Base-by-base conservation (phyloP, 2,113 vertebrate genomes). In the Fregata magnificens region DNA sequence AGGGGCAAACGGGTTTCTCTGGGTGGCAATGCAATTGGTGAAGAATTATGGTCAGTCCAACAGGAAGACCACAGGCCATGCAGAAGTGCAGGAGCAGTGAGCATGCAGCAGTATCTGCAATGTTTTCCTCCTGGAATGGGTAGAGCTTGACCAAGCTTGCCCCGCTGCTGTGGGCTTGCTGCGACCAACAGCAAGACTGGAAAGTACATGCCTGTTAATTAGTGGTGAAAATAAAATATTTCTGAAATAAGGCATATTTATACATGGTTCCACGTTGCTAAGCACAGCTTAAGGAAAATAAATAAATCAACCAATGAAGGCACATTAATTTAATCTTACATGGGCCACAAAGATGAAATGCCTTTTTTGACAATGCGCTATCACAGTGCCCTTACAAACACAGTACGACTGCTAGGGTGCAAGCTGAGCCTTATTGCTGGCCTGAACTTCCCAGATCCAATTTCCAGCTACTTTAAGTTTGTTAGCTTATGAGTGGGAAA, bases 321-420 rank as follows among this genome's bases (percentile, higher is more conserved):
- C 20, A 50, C 6, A 24, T 55, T 9, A 79, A 66, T 70, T 92
- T 66, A 66, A 40, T 85, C 10, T 74, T 66, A 56, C 3, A 11
- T 4, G 18, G 20, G 5, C 22, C 45, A 38, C 15, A 38, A 50
- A 59, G 21, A 80, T 45, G 13, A 91, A 93, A 58, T 14, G 9
- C 2, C 32, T 74, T 80, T 65, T 56, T 3, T 34, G 69, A 45
- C 9, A 40, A 14, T 38, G 16, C 1, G 4, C 5, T 72, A 9
- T 78, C n/a, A 26, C 26, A 52, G 13, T 47, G 14, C 15, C 8
- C 49, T 25, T 38, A 26, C 32, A 81, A 38, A 63, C 15, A 13
- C 0, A 1, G 32, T 55, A 24, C 0, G 1, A 15, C 50, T 55
- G 11, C 47, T 53, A 50, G 26, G 18, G 26, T 52, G 17, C 28